These are phyloP conservation scores for Nannobrachium achirus DNA, from an alignment of 2,113 vertebrate species.

Conservation along the genomic window DNA sequence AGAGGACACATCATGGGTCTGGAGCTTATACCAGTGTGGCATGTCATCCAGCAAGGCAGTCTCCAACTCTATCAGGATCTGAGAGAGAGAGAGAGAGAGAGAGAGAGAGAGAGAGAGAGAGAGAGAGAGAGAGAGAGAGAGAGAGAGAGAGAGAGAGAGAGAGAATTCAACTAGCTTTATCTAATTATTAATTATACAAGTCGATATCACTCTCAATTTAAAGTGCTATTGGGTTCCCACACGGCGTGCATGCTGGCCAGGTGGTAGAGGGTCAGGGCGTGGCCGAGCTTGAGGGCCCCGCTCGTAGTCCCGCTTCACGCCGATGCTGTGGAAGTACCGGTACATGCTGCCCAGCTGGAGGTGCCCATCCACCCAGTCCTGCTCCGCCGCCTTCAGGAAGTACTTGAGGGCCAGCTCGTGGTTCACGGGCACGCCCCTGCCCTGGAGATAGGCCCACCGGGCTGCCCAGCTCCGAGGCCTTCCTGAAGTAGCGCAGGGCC, in stretches of 20 bases:
- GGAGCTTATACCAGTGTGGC: conserved; percentile 98
- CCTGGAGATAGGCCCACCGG: conserved; percentile 97
- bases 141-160: too few relatives aligned
- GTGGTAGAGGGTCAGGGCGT: conserved; percentile 97
- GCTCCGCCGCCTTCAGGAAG: conserved; percentile 98
- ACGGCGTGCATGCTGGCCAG: conserved; percentile 97
- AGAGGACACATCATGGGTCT: conserved; percentile 94
- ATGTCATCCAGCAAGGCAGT: conserved; percentile 95
- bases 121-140: too few relatives aligned
- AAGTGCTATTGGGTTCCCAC: too few relatives aligned
- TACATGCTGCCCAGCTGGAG: conserved; percentile 98
- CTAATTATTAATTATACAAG: too few relatives aligned
- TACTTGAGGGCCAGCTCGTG: conserved; percentile 96
- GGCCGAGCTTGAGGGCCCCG: conserved; percentile 97
- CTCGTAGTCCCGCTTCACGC: conserved; percentile 97
- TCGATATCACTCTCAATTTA: too few relatives aligned
- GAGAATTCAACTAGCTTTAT: too few relatives aligned
- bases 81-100: conserved; percentile 15
- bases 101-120: not conserved
- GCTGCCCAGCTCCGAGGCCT: conserved; percentile 97
- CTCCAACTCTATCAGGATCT: conserved; percentile 98
- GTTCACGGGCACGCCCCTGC: conserved; percentile 95
- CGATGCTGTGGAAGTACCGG: conserved; percentile 97
- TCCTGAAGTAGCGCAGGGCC: conserved; percentile 96
- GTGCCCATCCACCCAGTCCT: conserved; percentile 98